phyloP scores from a whole-genome alignment of 2,888 invertebrate genomes.

The Drosophila prolongata region DNA sequence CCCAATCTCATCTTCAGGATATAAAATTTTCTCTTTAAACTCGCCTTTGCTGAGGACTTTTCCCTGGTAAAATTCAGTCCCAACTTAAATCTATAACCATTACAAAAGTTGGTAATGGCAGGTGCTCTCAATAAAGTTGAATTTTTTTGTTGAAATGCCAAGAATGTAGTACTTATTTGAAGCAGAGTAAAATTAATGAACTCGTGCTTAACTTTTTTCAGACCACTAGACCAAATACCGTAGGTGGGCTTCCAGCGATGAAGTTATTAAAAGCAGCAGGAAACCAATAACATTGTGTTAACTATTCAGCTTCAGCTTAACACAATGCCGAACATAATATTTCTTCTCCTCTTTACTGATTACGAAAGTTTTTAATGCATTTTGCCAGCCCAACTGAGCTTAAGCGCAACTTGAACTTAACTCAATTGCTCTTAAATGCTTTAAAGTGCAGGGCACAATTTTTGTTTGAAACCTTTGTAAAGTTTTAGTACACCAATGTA shows the following conservation, averaged over 20 bases:
- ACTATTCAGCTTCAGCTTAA: not conserved
- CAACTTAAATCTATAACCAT: not conserved
- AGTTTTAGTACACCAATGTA: not conserved
- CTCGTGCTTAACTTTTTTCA: conserved; percentile 18
- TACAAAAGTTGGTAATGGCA: not conserved
- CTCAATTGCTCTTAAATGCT: not conserved
- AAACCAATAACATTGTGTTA: conserved; percentile 60
- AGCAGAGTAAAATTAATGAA: conserved; percentile 11
- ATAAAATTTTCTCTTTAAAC: not conserved
- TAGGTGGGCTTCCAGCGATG: conserved; percentile 16
- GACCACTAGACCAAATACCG: not conserved
- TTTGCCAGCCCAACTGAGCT: not conserved
- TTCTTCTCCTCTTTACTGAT: not conserved
- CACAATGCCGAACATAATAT: conserved; percentile 20
- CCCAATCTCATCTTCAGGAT: not conserved
- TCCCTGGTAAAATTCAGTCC: not conserved
- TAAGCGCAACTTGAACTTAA: not conserved
- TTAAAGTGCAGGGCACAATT: not conserved
- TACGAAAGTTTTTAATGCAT: conserved; percentile 11
- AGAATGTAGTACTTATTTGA: conserved; percentile 11
- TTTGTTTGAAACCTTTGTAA: not conserved
- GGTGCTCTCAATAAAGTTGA: not conserved
- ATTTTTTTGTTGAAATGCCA: not conserved
- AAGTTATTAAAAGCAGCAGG: conserved; percentile 48
- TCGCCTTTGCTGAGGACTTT: not conserved